A percentile compares a stretch with the other conserved stretches of the same genome.
phyloP scores from a whole-genome alignment of 1,140 invertebrate species.

The Tyrophagus putrescentiae region DNA sequence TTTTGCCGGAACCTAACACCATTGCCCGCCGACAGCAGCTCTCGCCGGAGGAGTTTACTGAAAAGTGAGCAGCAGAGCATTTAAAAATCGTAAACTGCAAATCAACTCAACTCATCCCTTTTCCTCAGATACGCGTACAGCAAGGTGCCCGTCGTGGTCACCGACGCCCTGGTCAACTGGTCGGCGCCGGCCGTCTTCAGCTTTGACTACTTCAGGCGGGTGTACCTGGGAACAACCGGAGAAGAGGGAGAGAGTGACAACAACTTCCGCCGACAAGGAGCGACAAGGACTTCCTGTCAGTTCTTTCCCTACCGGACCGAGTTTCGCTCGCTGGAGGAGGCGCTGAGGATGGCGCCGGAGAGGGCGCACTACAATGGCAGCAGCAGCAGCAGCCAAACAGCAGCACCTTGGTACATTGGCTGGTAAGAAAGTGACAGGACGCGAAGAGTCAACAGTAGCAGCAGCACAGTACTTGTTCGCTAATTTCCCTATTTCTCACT shows the following conservation, averaged over 20 bases:
- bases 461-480: slow-evolving; percentile 53
- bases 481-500: slow-evolving; percentile 32
- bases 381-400: too few relatives aligned
- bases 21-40: slow-evolving; percentile 49
- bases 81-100: neutral
- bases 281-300: slow-evolving; percentile 53
- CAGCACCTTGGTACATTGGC: slow-evolving; percentile 78
- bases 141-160: slow-evolving; percentile 63
- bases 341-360: slow-evolving; percentile 48
- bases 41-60: slow-evolving; percentile 48
- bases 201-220: slow-evolving; percentile 59
- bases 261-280: neutral
- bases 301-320: slow-evolving; percentile 84
- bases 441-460: neutral
- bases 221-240: slow-evolving; percentile 55
- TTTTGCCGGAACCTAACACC: slow-evolving; percentile 49
- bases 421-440: slow-evolving; percentile 63
- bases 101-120: neutral
- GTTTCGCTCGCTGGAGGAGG: slow-evolving; percentile 54
- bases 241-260: slow-evolving; percentile 28
- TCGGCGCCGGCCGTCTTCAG: slow-evolving; percentile 52
- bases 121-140: slow-evolving; percentile 54
- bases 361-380: slow-evolving; percentile 36
- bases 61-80: slow-evolving; percentile 33
- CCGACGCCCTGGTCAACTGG: slow-evolving; percentile 62